phyloP scores from a whole-genome alignment of 2,797 vertebrate genomes.

The Sphenopsis melanotis region DNA sequence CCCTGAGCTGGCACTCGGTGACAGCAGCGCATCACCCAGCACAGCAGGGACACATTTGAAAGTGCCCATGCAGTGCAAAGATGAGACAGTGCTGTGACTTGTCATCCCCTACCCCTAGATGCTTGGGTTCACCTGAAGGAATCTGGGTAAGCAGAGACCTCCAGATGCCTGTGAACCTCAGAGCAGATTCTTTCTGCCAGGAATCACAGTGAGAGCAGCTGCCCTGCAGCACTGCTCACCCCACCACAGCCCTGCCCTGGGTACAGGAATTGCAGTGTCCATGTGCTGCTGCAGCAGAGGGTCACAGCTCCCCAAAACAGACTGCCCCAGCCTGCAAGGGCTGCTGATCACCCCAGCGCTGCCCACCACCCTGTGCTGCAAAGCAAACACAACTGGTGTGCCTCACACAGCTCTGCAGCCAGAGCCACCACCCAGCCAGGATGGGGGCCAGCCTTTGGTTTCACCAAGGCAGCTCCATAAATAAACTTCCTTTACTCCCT shows the following conservation, averaged over 20 bases:
- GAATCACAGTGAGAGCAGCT: not conserved
- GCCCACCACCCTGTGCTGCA: not conserved
- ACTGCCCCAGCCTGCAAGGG: not conserved
- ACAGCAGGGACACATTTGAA: not conserved
- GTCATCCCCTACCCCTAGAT: rapidly evolving
- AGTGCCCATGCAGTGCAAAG: not conserved
- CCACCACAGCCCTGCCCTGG: not conserved
- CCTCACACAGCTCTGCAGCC: not conserved
- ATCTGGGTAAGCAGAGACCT: not conserved
- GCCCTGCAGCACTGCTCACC: not conserved
- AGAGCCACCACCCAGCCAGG: not conserved
- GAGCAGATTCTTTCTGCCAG: not conserved
- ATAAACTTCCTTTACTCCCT: not conserved
- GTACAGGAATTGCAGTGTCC: rapidly evolving
- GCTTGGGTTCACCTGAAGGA: not conserved
- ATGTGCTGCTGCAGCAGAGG: not conserved
- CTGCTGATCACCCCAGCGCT: not conserved
- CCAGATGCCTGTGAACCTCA: not conserved
- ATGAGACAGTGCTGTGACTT: not conserved
- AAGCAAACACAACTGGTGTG: rapidly evolving
- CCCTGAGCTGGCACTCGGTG: not conserved
- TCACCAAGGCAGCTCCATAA: not conserved
- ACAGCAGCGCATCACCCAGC: not conserved
- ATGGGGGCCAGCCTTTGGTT: not conserved
- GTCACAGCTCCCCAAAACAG: not conserved